These are phyloP conservation scores for Eudasyphora cyanicolor DNA, from an alignment of 2,888 invertebrate genomes.

Conservation along the genomic window DNA sequence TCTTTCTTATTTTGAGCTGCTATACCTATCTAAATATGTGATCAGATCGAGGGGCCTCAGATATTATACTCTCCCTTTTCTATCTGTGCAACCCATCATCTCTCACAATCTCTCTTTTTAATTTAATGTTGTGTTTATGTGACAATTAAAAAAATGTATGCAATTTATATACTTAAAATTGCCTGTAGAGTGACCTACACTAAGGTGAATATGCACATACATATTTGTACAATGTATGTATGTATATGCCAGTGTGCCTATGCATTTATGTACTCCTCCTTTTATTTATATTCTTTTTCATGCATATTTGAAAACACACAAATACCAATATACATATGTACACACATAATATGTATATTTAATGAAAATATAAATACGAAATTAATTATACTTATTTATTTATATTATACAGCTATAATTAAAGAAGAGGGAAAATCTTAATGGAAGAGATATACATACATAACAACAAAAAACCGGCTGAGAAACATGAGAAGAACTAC, in stretches of 20 bases:
- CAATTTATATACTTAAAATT: slow-evolving; percentile 7
- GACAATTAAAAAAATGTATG: no score
- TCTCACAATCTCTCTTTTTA: not conserved
- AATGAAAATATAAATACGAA: slow-evolving; percentile 62
- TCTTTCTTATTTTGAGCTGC: no score
- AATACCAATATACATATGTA: not conserved
- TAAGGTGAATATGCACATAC: not conserved
- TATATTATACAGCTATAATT: slow-evolving; percentile 62
- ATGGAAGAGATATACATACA: slow-evolving; percentile 45
- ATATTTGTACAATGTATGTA: slow-evolving; percentile 1
- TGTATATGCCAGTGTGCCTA: not conserved
- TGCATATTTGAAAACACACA: slow-evolving; percentile 41
- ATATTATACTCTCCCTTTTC: no score
- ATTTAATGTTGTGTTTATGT: not conserved
- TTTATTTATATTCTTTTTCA: slow-evolving; percentile 5
- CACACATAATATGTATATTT: slow-evolving; percentile 60
- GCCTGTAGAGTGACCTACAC: slow-evolving; percentile 38
- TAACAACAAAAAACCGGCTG: slow-evolving; percentile 27
- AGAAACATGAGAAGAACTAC: slow-evolving; percentile 15
- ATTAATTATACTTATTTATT: slow-evolving; percentile 63
- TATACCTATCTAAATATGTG: no score
- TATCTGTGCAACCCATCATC: not conserved
- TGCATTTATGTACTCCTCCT: not conserved
- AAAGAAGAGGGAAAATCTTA: slow-evolving; percentile 46
- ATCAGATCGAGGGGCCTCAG: no score